phyloP scores from a whole-genome alignment of 2,888 invertebrate species.

The Drosophila robusta region DNA sequence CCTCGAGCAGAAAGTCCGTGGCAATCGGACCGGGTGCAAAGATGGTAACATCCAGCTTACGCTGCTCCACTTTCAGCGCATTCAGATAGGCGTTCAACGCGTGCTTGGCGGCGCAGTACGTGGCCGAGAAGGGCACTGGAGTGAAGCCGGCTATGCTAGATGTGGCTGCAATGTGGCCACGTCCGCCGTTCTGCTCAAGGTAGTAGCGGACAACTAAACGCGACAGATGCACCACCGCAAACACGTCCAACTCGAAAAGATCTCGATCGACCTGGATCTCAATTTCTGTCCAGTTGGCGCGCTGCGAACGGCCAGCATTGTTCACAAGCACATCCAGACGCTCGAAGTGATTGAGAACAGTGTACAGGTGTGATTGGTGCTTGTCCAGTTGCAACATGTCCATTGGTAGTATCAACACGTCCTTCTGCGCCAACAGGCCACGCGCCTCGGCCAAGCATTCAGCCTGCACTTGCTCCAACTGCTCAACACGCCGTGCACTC shows the following conservation, averaged over 20 bases:
- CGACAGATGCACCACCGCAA: constrained; percentile 89
- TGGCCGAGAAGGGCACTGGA: constrained; percentile 88
- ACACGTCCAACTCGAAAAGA: constrained; percentile 92
- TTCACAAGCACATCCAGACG: constrained; percentile 91
- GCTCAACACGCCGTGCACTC: constrained; percentile 88
- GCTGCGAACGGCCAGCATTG: constrained; percentile 93
- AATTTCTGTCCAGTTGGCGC: constrained; percentile 90
- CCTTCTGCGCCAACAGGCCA: constrained; percentile 86
- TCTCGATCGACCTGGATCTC: constrained; percentile 90
- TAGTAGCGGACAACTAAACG: constrained; percentile 90
- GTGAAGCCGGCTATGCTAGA: constrained; percentile 91
- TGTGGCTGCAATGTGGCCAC: constrained; percentile 90
- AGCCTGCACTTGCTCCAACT: constrained; percentile 88
- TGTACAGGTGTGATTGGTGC: constrained; percentile 88
- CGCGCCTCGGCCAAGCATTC: constrained; percentile 86
- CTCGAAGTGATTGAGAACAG: constrained; percentile 89
- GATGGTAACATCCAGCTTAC: constrained; percentile 88
- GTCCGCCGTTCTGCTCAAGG: constrained; percentile 68
- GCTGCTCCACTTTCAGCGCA: constrained; percentile 87
- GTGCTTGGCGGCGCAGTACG: constrained; percentile 91
- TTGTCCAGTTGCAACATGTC: constrained; percentile 88
- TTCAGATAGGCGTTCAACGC: constrained; percentile 92
- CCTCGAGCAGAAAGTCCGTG: constrained; percentile 89
- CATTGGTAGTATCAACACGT: constrained; percentile 89
- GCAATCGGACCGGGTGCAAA: constrained; percentile 92